These are phyloP conservation scores for Zosterops lateralis DNA, from an alignment of 2,113 vertebrate genomes.

Conservation along the genomic window DNA sequence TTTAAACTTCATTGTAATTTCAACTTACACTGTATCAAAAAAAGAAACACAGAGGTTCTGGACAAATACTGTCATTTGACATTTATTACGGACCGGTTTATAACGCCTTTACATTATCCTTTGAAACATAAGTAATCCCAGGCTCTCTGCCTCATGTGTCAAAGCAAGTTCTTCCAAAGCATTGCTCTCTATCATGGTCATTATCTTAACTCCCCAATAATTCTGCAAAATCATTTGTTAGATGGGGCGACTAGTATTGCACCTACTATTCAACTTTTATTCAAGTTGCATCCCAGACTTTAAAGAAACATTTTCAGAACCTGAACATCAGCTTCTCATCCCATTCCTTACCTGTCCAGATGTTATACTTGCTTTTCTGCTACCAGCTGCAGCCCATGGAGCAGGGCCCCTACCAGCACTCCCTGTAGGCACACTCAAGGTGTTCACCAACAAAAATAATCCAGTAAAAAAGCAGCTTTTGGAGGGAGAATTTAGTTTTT, in stretches of 20 bases:
- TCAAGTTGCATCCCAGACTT: neutral
- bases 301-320: neutral
- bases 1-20: neutral
- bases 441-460: neutral
- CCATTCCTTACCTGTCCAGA: neutral
- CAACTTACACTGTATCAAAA: neutral
- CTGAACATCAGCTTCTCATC: neutral
- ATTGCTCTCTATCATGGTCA: neutral
- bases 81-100: neutral
- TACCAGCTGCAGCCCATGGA: neutral
- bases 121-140: slow-evolving; percentile 28
- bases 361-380: neutral
- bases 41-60: neutral
- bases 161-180: neutral
- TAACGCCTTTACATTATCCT: neutral
- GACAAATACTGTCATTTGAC: neutral
- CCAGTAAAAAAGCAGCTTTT: neutral
- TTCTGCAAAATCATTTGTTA: neutral
- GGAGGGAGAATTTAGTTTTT: neutral
- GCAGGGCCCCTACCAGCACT: neutral
- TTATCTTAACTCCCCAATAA: neutral
- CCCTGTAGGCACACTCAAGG: neutral
- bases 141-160: neutral
- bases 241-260: neutral
- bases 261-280: neutral